Evolutionary conservation across 2,113 vertebrate genomes (phyloP).

Genomic region (Clinocottus analis): DNA sequence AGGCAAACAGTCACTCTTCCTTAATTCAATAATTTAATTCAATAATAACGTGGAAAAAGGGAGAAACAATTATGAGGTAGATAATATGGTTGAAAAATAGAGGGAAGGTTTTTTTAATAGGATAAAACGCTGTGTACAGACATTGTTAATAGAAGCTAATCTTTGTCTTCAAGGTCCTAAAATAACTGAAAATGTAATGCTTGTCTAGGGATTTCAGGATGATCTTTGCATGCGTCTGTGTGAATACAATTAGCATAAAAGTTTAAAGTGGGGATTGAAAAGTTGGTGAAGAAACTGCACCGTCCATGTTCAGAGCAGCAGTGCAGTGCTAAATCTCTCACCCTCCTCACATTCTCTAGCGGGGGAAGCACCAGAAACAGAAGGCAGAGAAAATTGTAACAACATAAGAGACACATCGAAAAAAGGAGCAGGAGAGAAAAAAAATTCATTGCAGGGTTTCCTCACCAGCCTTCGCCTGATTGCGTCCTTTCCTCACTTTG

Average conservation of each 20-base stretch:
- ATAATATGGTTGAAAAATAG: neutral
- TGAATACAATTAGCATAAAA: neutral
- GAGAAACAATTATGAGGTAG: slow-evolving; percentile 1
- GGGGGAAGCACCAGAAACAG: slow-evolving; percentile 40
- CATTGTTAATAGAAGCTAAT: slow-evolving; percentile 3
- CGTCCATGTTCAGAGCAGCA: slow-evolving; percentile 54
- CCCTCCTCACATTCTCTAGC: slow-evolving; percentile 57
- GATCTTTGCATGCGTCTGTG: neutral
- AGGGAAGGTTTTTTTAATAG: neutral
- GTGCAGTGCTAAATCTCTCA: slow-evolving; percentile 66
- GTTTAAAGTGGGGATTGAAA: slow-evolving; percentile 18
- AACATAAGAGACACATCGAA: neutral
- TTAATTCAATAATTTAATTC: slow-evolving; percentile 27
- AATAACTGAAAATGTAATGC: neutral
- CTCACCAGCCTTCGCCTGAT: slow-evolving; percentile 78
- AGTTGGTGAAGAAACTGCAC: slow-evolving; percentile 25
- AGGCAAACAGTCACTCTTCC: slow-evolving; percentile 30
- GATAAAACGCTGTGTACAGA: neutral
- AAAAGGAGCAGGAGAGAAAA: slow-evolving; percentile 11
- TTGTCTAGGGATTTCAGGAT: neutral
- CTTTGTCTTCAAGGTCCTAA: slow-evolving; percentile 1
- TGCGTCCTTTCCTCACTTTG: slow-evolving; percentile 77
- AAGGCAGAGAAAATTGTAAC: slow-evolving; percentile 33
- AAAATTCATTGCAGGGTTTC: slow-evolving; percentile 27
- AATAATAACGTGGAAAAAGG: neutral